phyloP scores from a whole-genome alignment of 1,140 invertebrate species.

The Drosophila triauraria region DNA sequence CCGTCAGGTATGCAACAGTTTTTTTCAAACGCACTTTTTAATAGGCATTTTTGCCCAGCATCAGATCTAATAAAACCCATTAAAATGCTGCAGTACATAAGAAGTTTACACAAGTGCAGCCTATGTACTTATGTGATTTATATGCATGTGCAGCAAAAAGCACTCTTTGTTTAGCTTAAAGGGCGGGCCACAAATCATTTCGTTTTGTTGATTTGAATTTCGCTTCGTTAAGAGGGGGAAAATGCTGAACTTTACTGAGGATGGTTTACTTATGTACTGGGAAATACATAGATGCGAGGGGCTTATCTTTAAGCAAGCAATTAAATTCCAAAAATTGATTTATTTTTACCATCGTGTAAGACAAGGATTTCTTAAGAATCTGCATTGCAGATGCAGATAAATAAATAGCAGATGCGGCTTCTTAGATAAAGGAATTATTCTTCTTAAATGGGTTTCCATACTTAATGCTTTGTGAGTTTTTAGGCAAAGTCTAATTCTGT shows the following conservation, averaged over 20 bases:
- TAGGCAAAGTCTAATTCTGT: neutral
- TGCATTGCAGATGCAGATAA: constrained; percentile 2
- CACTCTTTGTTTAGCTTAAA: constrained; percentile 37
- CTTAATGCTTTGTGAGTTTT: neutral
- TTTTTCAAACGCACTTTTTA: constrained; percentile 70
- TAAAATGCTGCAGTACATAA: constrained; percentile 52
- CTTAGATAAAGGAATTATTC: too few relatives aligned
- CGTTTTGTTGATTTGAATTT: constrained; percentile 17
- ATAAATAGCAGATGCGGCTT: too few relatives aligned
- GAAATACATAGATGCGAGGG: neutral
- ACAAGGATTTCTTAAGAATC: neutral
- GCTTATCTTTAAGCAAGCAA: neutral
- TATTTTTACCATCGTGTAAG: constrained; percentile 10
- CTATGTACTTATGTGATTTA: constrained; percentile 30
- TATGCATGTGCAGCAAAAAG: constrained; percentile 20
- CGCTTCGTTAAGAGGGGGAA: neutral
- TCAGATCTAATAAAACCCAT: constrained; percentile 70
- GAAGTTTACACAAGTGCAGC: constrained; percentile 22
- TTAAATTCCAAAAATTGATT: constrained; percentile 49
- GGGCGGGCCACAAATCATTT: constrained; percentile 33
- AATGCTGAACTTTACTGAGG: constrained; percentile 10
- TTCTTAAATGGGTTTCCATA: too few relatives aligned
- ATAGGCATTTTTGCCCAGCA: constrained; percentile 54
- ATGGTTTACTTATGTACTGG: constrained; percentile 4
- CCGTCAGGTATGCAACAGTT: constrained; percentile 79